phyloP scores from a whole-genome alignment of 2,888 invertebrate genomes.

The Eulithis prunata region DNA sequence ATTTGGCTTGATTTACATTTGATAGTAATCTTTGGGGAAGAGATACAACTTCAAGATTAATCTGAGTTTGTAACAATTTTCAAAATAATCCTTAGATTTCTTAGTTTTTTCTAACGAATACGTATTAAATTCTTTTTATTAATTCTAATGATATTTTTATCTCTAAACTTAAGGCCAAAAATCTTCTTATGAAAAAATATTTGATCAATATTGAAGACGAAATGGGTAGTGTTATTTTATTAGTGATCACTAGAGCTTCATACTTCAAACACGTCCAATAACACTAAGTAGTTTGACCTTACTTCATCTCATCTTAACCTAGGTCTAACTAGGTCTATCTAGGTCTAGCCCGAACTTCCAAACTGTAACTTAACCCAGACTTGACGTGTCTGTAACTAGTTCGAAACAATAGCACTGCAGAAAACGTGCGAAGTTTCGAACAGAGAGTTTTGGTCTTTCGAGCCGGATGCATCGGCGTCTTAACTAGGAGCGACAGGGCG shows the following conservation, averaged over 20 bases:
- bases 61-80: not conserved
- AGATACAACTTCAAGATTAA: not conserved
- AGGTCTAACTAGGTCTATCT: not conserved
- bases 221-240: too few relatives aligned
- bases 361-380: slow-evolving; percentile 15
- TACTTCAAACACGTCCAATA: too few relatives aligned
- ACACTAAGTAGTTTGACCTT: too few relatives aligned
- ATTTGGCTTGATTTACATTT: slow-evolving; percentile 16
- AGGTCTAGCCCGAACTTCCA: slow-evolving; percentile 13
- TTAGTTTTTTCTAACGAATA: not conserved
- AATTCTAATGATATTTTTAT: slow-evolving; percentile 2
- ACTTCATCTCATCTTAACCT: too few relatives aligned
- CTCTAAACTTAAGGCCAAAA: not conserved
- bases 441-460: slow-evolving; percentile 19
- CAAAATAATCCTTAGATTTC: too few relatives aligned
- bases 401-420: slow-evolving; percentile 24
- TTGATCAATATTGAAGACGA: too few relatives aligned
- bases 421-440: slow-evolving; percentile 13
- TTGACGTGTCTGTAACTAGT: slow-evolving; percentile 29
- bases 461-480: slow-evolving; percentile 27
- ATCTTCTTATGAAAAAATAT: too few relatives aligned
- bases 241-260: too few relatives aligned
- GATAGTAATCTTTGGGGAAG: slow-evolving; percentile 3
- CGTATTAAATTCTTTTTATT: not conserved
- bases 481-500: slow-evolving; percentile 14